Conservation (phyloP, 2,797 vertebrate species). For the Chelmon rostratus region DNA sequence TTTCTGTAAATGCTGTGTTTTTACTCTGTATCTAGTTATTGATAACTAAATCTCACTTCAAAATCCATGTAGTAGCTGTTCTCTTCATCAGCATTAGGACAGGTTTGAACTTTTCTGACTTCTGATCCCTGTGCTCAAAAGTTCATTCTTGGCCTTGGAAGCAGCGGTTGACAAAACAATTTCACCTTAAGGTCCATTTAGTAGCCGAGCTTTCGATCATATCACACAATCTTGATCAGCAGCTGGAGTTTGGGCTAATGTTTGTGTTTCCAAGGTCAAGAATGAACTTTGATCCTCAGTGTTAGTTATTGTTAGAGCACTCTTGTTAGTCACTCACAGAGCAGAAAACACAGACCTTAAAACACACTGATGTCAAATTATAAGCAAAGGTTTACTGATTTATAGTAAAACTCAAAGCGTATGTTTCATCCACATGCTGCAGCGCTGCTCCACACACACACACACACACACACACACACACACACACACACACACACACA, state of each 20-base stretch:
- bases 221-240: neutral
- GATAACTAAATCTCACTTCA: too few relatives aligned
- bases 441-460: conserved; percentile 8
- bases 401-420: conserved; percentile 22
- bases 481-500: neutral
- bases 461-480: conserved; percentile 1
- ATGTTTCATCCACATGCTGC: neutral
- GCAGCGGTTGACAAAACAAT: too few relatives aligned
- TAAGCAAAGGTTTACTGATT: neutral
- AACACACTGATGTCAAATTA: neutral
- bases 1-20: too few relatives aligned
- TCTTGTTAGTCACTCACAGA: neutral
- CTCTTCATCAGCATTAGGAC: too few relatives aligned
- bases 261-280: neutral
- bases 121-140: too few relatives aligned
- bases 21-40: too few relatives aligned
- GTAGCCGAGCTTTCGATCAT: neutral
- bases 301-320: neutral
- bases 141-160: too few relatives aligned
- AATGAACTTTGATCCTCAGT: neutral
- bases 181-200: neutral
- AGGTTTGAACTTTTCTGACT: too few relatives aligned
- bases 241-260: neutral
- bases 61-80: too few relatives aligned
- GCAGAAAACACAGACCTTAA: neutral